Base-by-base conservation (phyloP, 2,797 vertebrate species). In the Cyclura pinguis region DNA sequence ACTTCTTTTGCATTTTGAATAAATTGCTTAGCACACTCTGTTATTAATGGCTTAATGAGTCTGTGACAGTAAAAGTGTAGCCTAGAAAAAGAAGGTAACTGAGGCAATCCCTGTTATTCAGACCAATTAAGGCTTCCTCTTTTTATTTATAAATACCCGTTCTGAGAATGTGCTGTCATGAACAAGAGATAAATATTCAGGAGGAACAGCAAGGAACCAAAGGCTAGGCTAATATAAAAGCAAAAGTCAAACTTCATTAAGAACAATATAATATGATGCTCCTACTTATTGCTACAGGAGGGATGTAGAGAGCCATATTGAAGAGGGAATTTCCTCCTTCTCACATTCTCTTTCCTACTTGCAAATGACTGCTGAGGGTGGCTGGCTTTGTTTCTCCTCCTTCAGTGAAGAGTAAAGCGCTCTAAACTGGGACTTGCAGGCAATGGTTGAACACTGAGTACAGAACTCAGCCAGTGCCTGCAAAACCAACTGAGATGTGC, bases 61-160 rank as follows among this genome's bases (percentile, higher is more conserved):
- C 91, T 92, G 86, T 90, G 89, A 91, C 86, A 88, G 16, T 83
- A 84, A 92, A 67, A 96, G 89, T 94, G 89, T 91, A 95, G 94
- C 24, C 52, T 80, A 78, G 24, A 78, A 50, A 27, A 22, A 72
- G 64, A 77, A 78, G 10, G 6, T 50, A 20, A 89, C 85, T 96
- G 14, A 95, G 95, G 57, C 80, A 94, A 91, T 89, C 57, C 20
- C 55, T 94, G 47, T 91, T 81, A 88, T 12, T 89, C 81, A n/a
- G 38, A 85, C 95, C 95, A 93, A 91, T 52, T 16, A 80, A 73
- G 73, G 7, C 18, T 76, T 50, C 89, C 91, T 89, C 27, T 88
- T 93, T 89, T 85, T 96, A 90, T 93, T 95, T 95, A 93, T 94
- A 93, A 78, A 84, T 86, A 90, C 94, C 90, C 85, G 92, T 89